Base-by-base conservation (phyloP, 1,140 invertebrate genomes). In the Mya arenaria region DNA sequence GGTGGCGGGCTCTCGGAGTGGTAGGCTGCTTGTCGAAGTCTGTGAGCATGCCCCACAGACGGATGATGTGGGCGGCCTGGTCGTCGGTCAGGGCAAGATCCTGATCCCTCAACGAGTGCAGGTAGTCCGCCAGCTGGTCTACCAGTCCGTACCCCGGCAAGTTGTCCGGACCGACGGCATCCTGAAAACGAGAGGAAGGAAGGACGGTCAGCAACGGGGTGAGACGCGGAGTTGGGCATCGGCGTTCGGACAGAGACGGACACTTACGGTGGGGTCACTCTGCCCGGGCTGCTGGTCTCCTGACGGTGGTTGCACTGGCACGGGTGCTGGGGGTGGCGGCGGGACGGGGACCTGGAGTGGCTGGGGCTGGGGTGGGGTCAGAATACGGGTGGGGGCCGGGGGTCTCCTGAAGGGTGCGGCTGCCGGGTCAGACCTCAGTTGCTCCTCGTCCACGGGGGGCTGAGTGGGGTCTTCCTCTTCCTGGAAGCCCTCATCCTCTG, bases 401-500 rank as follows among this genome's bases (percentile, higher is more conserved):
- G 56, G 56, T 60, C 56, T 8, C 10, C 56, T 8, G 6, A 60
- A 23, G 25, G 56, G 56, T 13, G 25, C 28, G 56, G 8, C 28
- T 8, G 8, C 56, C 6, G 56, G 56, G 28, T 60, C 10, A n/a
- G 56, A 23, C 56, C 56, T 60, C 10, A 60, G 56, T 25, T 13
- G 10, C 10, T 25, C 25, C 10, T 8, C 10, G 10, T 60, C 56
- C 25, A 60, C 56, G 8, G 56, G 56, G 10, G 56, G 56, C 56
- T 60, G 56, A 60, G 56, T 60, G 8, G 56, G 56, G 37, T 83
- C 81, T 36, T 83, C 72, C 0, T 62, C 36, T n/a, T 77, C 48
- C 19, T 83, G 71, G 77, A 77, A 83, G 4, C 81, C 72, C 63
- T 83, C 72, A 52, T 83, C 81, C 39, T 17, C 63, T 28, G 19